Base-by-base conservation (phyloP, 2,797 vertebrate species). In the Etheostoma perlongum region DNA sequence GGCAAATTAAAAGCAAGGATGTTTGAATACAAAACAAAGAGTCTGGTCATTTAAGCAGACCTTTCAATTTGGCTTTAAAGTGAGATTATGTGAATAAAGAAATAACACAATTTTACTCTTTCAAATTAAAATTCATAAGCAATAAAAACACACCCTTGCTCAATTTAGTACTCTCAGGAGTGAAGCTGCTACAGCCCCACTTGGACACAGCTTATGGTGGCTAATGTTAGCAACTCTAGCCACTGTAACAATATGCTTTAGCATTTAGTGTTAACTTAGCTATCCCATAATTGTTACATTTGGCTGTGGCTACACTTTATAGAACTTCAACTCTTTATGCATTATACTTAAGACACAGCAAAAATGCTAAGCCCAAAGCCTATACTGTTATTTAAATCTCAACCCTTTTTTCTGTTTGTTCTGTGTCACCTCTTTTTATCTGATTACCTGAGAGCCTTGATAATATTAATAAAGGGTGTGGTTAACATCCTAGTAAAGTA, bases 351-450 rank as follows among this genome's bases (percentile, higher is more conserved):
- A 21, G 3, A 49, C 46, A 1, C 36, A 3, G 3, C 36, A 40
- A 40, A 40, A 40, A 12, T 40, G 36, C 12, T 59, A 4, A 52
- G 12, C 5, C 36, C 57, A 2, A 68, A n/a, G n/a, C 64, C 54
- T 55, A 2, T 46, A 4, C 21, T 46, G 49, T 57, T 4, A 66
- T 68, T 30, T 25, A 19, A 77, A 72, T 73, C 47, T 53, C 48
- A 61, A 46, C 62, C 49, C 51, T 63, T 74, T 57, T 13, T 19
- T 68, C 33, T 80, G 64, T 90, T 91, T 85, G 78, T 42, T 80
- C 6, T 71, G 68, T 85, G 80, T 85, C 84, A 79, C 52, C n/a
- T 23, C 67, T 84, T 76, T 86, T 74, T 86, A 90, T 90, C 83
- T 80, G 84, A 77, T 61, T 54, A 15, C 2, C 19, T 68, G 21